Evolutionary conservation across 2,797 vertebrate species (phyloP).

Genomic region (Oreonectes daqikongensis): DNA sequence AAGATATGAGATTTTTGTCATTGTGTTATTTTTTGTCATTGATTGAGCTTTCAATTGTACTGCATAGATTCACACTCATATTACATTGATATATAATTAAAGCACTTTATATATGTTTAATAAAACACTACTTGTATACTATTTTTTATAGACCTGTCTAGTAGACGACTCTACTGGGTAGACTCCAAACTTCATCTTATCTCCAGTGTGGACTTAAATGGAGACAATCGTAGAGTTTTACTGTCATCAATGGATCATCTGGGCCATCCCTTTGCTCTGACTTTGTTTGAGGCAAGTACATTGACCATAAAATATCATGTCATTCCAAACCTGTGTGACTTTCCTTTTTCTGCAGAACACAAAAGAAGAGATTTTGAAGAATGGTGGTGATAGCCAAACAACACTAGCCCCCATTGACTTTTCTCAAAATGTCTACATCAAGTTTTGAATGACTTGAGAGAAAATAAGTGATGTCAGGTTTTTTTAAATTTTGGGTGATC

Average conservation of each 20-base stretch:
- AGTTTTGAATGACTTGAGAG: too few species aligned
- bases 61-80: background rate
- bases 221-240: slow-evolving; percentile 90
- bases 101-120: background rate
- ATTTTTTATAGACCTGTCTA: slow-evolving; percentile 85
- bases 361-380: too few species aligned
- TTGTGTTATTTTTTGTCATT: slow-evolving; percentile 27
- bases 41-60: slow-evolving; percentile 17
- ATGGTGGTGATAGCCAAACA: too few species aligned
- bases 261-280: slow-evolving; percentile 93
- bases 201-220: slow-evolving; percentile 93
- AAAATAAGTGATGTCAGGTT: too few species aligned
- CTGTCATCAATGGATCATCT: slow-evolving; percentile 88
- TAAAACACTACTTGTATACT: background rate
- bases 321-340: too few species aligned
- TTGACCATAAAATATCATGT: too few species aligned
- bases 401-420: too few species aligned
- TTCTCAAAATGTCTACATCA: too few species aligned
- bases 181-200: slow-evolving; percentile 97
- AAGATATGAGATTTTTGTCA: background rate
- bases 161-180: slow-evolving; percentile 97
- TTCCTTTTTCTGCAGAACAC: too few species aligned
- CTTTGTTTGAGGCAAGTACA: slow-evolving; percentile 90
- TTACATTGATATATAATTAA: slow-evolving; percentile 1
- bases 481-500: too few species aligned